phyloP scores from a whole-genome alignment of 1,140 invertebrate genomes.

The Sesamia nonagrioides region DNA sequence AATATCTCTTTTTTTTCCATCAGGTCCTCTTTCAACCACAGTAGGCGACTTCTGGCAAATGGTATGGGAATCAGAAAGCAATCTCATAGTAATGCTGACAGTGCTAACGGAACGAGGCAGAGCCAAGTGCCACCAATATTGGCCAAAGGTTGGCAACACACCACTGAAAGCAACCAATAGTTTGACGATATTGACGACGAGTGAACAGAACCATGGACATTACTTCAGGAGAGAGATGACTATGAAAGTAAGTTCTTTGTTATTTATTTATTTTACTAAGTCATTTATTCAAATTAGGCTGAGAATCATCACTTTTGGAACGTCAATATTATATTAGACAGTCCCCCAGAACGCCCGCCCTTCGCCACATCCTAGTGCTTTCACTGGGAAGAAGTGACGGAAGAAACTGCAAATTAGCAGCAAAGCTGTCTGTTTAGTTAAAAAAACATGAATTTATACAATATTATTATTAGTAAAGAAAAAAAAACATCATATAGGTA shows the following conservation, averaged over 20 bases:
- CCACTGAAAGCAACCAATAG: slow-evolving; percentile 89
- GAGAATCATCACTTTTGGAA: too few relatives aligned
- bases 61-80: slow-evolving; percentile 97
- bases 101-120: slow-evolving; percentile 97
- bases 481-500: too few relatives aligned
- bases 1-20: slow-evolving; percentile 16
- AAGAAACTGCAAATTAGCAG: too few relatives aligned
- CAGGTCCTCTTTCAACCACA: slow-evolving; percentile 95
- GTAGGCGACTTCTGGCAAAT: slow-evolving; percentile 99
- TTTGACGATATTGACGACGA: slow-evolving; percentile 87
- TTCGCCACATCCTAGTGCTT: too few relatives aligned
- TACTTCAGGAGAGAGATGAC: slow-evolving; percentile 96
- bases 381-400: too few relatives aligned
- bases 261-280: too few relatives aligned
- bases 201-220: slow-evolving; percentile 93
- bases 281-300: too few relatives aligned
- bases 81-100: slow-evolving; percentile 98
- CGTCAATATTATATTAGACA: too few relatives aligned
- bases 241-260: slow-evolving; percentile 91
- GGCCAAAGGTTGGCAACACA: slow-evolving; percentile 94
- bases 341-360: too few relatives aligned
- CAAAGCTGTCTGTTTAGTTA: too few relatives aligned
- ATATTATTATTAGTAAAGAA: too few relatives aligned
- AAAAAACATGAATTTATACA: too few relatives aligned
- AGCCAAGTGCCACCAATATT: slow-evolving; percentile 99